Evolutionary conservation across 2,888 invertebrate species (phyloP), one percentile per base, ranked within the genome.

Genomic region (Fragum whitleyi): DNA sequence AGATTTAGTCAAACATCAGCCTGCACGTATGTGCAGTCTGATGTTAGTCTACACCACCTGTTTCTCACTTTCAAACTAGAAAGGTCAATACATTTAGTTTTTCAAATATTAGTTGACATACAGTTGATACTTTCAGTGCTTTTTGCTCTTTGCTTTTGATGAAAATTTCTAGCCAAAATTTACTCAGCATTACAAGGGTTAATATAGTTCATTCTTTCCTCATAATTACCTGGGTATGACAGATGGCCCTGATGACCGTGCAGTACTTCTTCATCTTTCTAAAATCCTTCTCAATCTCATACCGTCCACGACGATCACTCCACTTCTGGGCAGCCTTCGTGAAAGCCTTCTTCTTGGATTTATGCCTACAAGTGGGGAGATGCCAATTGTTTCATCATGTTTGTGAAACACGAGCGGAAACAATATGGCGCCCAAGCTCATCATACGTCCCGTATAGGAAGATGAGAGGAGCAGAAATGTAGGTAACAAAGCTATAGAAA

Each of bases 331-430:
- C 97, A 85, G 98, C 96, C 95, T 99, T 99, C 89, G 98, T 97
- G 95, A 99, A 99, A 87, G 99, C 99, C 98, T 99, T 99, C 97
- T 99, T 99, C 96, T 99, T 98, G 95, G 98, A 98, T 95, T 98
- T 97, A 96, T 98, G 99, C 99, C 99, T 99, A 79, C 29, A 79
- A 61, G 57, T 51, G 28, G 57, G 59, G 53, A 61, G 61, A 51
- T 29, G 59, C 29, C 53, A 69, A 26, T 68, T 53, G 36, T n/a
- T 83, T 89, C 90, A 88, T 87, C 87, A 86, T 76, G 74, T 57
- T 53, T 21, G 21, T 36, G 47, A 47, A 57, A 42, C 77, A 74
- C 23, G 84, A 85, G 84, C 59, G 84, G 84, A 85, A 77, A 76
- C 19, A 36, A 71, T 23, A 36, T 61, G 72, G 62, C 68, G 57